Evolutionary conservation across 2,797 vertebrate species (phyloP).

Genomic region (Protosalanx chinensis): DNA sequence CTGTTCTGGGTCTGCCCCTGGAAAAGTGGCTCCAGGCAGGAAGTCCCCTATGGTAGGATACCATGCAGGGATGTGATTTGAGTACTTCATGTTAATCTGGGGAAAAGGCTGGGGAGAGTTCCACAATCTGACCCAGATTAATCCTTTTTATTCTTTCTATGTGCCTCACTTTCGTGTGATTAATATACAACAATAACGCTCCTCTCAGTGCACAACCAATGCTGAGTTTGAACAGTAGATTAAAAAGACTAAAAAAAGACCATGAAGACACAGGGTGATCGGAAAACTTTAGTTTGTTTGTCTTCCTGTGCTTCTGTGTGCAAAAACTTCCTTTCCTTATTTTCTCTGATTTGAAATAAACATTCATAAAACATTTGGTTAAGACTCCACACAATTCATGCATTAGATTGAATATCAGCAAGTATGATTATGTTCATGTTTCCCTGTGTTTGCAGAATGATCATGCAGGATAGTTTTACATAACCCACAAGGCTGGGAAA

Average conservation of each 20-base stretch:
- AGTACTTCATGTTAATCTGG: constrained; percentile 56
- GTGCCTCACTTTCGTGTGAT: constrained; percentile 74
- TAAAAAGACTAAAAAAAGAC: background rate
- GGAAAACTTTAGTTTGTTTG: background rate
- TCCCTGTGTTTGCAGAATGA: no score
- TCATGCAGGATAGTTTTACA: no score
- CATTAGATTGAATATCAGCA: no score
- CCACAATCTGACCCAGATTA: constrained; percentile 69
- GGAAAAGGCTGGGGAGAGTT: constrained; percentile 62
- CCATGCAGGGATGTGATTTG: constrained; percentile 5
- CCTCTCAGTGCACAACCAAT: background rate
- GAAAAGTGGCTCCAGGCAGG: background rate
- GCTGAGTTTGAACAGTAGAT: background rate
- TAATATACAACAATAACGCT: constrained; percentile 54
- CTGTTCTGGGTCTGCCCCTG: background rate
- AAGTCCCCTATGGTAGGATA: background rate
- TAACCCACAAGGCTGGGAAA: background rate
- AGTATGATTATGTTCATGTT: no score
- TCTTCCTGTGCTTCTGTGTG: background rate
- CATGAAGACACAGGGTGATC: background rate
- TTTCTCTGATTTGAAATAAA: background rate
- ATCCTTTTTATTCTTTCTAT: constrained; percentile 50
- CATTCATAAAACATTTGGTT: background rate
- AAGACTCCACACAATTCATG: no score
- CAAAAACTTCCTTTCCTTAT: background rate